Evolutionary conservation across 1,140 invertebrate species (phyloP), one percentile per base, ranked within the genome.

Genomic region (Panulirus ornatus): DNA sequence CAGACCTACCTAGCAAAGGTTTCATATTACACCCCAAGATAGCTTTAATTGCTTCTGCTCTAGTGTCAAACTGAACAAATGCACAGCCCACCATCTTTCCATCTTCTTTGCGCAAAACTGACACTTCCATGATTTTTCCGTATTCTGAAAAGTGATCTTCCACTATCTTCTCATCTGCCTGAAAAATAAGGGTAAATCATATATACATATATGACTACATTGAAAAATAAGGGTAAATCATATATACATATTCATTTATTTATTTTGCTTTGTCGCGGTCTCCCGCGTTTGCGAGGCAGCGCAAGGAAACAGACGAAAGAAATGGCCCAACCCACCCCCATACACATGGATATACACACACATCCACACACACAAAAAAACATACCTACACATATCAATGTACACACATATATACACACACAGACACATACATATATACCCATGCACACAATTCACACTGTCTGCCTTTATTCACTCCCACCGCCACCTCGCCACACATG

Each of bases 11-110:
- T 71, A 88, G 14, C 47, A 93, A 73, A 19, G 79, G 79, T 30
- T 88, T 88, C 85, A 88, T 88, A 70, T 88, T 88, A 63, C 86
- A 88, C 36, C 82, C 78, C 63, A 54, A 22, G 5, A 88, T 88
- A 19, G 86, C 86, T 36, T 70, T 66, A 0, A 73, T 40, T 47
- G 76, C 78, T 54, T 82, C 78, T 16, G 16, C 11, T 40, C n/a
- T 88, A 1, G 11, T 47, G 27, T 34, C n/a, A 38, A 42, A 88
- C 27, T 88, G 85, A 14, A 88, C 38, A 81, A 88, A 88, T 27
- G 75, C 85, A 88, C 58, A 88, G 0, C 85, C 85, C 38, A 81
- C 75, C 58, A 88, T 58, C 63, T 88, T 81, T 16, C 78, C 63
- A 54, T 82, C 51, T 5, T 44, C 36, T 30, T 88, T 88, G 16